Conservation (phyloP, 2,113 vertebrate species). For the Perca schrenkii region DNA sequence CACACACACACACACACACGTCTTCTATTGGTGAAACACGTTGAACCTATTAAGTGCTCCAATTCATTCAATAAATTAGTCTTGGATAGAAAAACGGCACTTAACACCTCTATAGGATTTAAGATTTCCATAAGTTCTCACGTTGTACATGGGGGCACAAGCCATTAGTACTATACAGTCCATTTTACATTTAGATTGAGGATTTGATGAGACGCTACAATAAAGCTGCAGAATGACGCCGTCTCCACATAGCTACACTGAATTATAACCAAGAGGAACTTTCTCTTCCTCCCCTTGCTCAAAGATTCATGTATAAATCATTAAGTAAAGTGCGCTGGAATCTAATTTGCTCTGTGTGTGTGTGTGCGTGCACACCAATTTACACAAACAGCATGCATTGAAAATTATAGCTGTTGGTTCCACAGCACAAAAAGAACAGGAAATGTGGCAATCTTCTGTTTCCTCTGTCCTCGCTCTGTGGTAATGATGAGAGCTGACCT, state of each 20-base stretch:
- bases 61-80: slow-evolving; percentile 52
- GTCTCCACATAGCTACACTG: slow-evolving; percentile 49
- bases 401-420: slow-evolving; percentile 44
- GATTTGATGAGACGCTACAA: slow-evolving; percentile 61
- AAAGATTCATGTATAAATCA: slow-evolving; percentile 81
- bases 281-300: slow-evolving; percentile 28
- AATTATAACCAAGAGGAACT: slow-evolving; percentile 54
- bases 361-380: background rate
- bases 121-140: slow-evolving; percentile 43
- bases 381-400: slow-evolving; percentile 32
- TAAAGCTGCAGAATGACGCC: slow-evolving; percentile 58
- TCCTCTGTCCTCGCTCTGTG: slow-evolving; percentile 41
- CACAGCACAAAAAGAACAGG: slow-evolving; percentile 31
- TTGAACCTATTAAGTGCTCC: slow-evolving; percentile 42
- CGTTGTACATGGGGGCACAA: slow-evolving; percentile 20
- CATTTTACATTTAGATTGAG: slow-evolving; percentile 79
- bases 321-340: slow-evolving; percentile 61
- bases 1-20: no score
- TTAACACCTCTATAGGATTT: slow-evolving; percentile 22
- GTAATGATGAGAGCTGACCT: slow-evolving; percentile 53
- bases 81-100: slow-evolving; percentile 36
- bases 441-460: slow-evolving; percentile 54
- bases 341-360: slow-evolving; percentile 58
- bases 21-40: slow-evolving; percentile 26
- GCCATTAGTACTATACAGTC: slow-evolving; percentile 46